These are phyloP conservation scores for Asobara japonica DNA, from an alignment of 1,140 invertebrate genomes.

Conservation along the genomic window DNA sequence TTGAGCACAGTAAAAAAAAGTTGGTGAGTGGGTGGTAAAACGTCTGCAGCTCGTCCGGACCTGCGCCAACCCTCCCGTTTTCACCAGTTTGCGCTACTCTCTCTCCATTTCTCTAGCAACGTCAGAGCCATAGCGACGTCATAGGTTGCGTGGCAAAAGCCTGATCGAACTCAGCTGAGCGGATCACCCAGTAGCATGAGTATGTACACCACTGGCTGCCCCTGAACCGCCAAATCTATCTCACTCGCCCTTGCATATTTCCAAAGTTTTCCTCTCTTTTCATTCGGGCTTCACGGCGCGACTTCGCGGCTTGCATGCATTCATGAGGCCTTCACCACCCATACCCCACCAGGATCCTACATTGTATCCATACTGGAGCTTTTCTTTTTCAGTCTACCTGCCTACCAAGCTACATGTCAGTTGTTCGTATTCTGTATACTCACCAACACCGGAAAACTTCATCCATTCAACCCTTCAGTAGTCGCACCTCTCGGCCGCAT, in stretches of 20 bases:
- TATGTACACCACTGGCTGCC: constrained; percentile 17
- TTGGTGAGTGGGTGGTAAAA: not conserved
- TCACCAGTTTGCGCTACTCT: not conserved
- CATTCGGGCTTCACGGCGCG: constrained; percentile 29
- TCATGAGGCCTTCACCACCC: constrained; percentile 46
- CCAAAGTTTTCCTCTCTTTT: not conserved
- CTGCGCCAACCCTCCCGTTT: constrained; percentile 25
- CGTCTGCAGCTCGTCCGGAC: constrained; percentile 19
- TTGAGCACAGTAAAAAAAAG: not conserved
- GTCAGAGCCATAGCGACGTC: constrained; percentile 24
- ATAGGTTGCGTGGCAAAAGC: not conserved
- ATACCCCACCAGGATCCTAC: constrained; percentile 16
- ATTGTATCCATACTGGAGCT: constrained; percentile 35
- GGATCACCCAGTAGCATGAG: constrained; percentile 35
- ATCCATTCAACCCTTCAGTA: too few relatives aligned
- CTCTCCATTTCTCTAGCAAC: not conserved
- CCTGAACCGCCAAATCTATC: not conserved
- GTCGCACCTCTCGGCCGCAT: too few relatives aligned
- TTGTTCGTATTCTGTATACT: not conserved
- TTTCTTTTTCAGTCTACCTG: constrained; percentile 14
- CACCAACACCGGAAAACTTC: too few relatives aligned
- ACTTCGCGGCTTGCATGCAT: constrained; percentile 54
- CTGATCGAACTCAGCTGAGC: constrained; percentile 63
- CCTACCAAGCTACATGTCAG: not conserved
- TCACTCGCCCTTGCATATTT: not conserved